These are phyloP conservation scores for Luperina testacea DNA, from an alignment of 2,888 invertebrate genomes.

Conservation along the genomic window DNA sequence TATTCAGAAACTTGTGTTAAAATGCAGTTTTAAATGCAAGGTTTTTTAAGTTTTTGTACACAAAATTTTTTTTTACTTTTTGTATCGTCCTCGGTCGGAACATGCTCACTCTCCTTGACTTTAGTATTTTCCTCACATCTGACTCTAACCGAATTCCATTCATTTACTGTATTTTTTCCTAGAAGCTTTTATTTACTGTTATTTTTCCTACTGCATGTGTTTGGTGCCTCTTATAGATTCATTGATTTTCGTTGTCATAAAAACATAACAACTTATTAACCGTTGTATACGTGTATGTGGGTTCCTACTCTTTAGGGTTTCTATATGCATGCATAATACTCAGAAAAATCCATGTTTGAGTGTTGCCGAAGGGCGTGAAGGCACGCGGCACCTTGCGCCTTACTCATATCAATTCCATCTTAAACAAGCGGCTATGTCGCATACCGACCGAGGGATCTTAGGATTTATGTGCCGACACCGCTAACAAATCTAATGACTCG, in stretches of 20 bases:
- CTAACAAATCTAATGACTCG: slow-evolving; percentile 67
- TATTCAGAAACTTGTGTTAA: slow-evolving; percentile 35
- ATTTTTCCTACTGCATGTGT: slow-evolving; percentile 31
- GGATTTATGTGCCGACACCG: slow-evolving; percentile 68
- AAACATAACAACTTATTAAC: neutral
- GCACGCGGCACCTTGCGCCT: slow-evolving; percentile 80
- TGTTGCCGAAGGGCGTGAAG: slow-evolving; percentile 79
- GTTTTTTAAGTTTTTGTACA: slow-evolving; percentile 36
- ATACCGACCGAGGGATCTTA: slow-evolving; percentile 75
- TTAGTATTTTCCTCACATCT: slow-evolving; percentile 57
- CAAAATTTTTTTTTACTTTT: slow-evolving; percentile 39
- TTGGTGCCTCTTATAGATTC: neutral
- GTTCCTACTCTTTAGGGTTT: slow-evolving; percentile 22
- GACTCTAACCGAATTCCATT: slow-evolving; percentile 53
- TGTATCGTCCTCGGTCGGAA: slow-evolving; percentile 27
- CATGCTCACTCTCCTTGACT: slow-evolving; percentile 46
- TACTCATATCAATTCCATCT: slow-evolving; percentile 82
- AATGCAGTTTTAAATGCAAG: slow-evolving; percentile 40
- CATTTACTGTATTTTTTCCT: slow-evolving; percentile 61
- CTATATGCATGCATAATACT: slow-evolving; percentile 51
- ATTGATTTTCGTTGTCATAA: slow-evolving; percentile 35
- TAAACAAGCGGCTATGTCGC: slow-evolving; percentile 78
- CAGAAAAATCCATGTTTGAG: slow-evolving; percentile 61
- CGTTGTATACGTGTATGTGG: neutral
- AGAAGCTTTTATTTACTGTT: slow-evolving; percentile 56